Base-by-base conservation (phyloP, 2,113 vertebrate species). In the Ranitomeya variabilis region DNA sequence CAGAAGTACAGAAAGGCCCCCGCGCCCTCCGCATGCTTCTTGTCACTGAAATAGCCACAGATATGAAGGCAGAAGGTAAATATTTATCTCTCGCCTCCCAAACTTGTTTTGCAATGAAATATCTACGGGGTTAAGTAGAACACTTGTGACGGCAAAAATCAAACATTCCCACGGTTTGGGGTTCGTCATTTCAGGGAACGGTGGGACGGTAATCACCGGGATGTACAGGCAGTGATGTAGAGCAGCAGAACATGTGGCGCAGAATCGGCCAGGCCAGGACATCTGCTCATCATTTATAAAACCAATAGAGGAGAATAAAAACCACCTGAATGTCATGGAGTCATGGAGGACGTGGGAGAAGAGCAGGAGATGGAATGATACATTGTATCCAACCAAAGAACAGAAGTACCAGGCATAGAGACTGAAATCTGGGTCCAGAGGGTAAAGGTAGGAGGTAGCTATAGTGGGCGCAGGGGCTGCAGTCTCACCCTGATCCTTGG, bases 21-120 rank as follows among this genome's bases (percentile, higher is more conserved):
- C 26, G 26, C 23, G 2, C 23, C 26, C 71, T n/a, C 76, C 1
- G 51, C 19, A 23, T 23, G 51, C 21, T 15, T 78, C 74, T 52
- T 78, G 74, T 78, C 45, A 18, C 52, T 79, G 6, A 79, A 79
- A 54, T 57, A 79, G 52, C 51, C 21, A 23, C 77, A 55, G 77
- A 79, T n/a, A 78, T n/a, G 51, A 78, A 78, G 76, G 76, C 23
- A 80, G 8, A 12, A 80, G 23, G 79, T 60, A 62, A 81, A 59
- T 62, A 81, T 81, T 81, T 59, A 81, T 19, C 73, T 81, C 80
- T 18, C 23, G 23, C 52, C 23, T 62, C 57, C 55, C 59, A 60
- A 59, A 62, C 15, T 59, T 23, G 79, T 60, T 80, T 80, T 81
- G 59, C 55, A 59, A 31, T 37, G n/a, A 81, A 62, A 59, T 59